Conservation (phyloP, 2,113 vertebrate species). For the Oncorhynchus kisutch region DNA sequence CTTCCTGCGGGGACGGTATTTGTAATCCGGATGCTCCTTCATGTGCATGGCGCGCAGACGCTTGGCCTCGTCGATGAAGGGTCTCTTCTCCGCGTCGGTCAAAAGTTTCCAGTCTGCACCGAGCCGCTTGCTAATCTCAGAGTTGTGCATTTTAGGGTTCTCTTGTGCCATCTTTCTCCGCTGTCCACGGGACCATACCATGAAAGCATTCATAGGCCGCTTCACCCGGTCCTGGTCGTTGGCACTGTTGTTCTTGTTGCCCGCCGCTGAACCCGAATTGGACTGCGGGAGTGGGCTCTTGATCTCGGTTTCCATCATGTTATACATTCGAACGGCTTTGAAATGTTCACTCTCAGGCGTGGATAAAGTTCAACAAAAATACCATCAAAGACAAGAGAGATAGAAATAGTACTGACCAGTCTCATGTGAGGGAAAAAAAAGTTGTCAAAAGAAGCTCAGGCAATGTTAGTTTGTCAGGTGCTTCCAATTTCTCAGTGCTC, state of each 20-base stretch:
- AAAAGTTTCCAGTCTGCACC: constrained; percentile 98
- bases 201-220: constrained; percentile 98
- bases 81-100: constrained; percentile 93
- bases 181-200: constrained; percentile 98
- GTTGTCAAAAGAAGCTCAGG: constrained; percentile 31
- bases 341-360: constrained; percentile 45
- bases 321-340: constrained; percentile 84
- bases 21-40: constrained; percentile 99
- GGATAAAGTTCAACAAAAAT: constrained; percentile 27
- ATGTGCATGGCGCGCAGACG: constrained; percentile 95
- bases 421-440: constrained; percentile 43
- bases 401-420: constrained; percentile 56
- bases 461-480: constrained; percentile 44
- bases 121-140: constrained; percentile 95
- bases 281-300: constrained; percentile 85
- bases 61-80: constrained; percentile 98
- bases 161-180: constrained; percentile 97
- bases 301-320: constrained; percentile 92
- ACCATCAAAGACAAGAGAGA: constrained; percentile 45
- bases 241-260: constrained; percentile 68
- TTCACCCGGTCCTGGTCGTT: constrained; percentile 94
- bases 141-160: constrained; percentile 99
- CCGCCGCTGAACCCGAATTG: constrained; percentile 74
- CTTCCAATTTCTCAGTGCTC: constrained; percentile 42
- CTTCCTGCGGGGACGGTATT: constrained; percentile 98